Base-by-base conservation (phyloP, 2,888 invertebrate species). In the Melangyna quadrimaculata region DNA sequence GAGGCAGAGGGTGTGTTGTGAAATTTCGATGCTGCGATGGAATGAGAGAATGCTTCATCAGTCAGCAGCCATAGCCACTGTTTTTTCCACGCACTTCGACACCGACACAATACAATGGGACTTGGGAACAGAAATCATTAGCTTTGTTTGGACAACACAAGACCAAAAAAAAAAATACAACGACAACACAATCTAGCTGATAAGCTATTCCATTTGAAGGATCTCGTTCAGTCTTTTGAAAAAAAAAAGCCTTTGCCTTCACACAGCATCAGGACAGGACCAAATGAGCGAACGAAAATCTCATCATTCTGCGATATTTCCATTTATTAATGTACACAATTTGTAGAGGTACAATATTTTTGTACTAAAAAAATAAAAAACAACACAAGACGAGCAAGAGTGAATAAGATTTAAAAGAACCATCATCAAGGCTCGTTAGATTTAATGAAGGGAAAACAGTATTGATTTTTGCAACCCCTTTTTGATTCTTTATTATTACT, bases 381-480 rank as follows among this genome's bases (percentile, higher is more conserved):
- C 40, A 43, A 24, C 32, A 63, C 45, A 48, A 57, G n/a, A 29
- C 40, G 70, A 37, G 19, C 22, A 24, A 40, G 69, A 70, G 70
- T 53, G 57, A n/a, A n/a, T n/a, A 71, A 65, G 57, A 75, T 80
- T 72, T 75, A 61, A 84, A 75, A 67, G 71, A 59, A 59, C 80
- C 86, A 86, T 77, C 77, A 77, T 77, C 77, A 80, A 77, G 81
- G 51, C 69, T 86, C 72, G 77, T 80, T 72, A 77, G 75, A 63
- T 71, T 86, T 81, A 86, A 86, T 86, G 86, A 86, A 86, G 81
- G 86, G 81, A 86, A 81, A 86, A 70, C 43, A 86, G 77, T 86
- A 86, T 86, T 73, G 86, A 86, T 86, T 86, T 86, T 86, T 70
- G 69, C 86, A 86, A 86, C 86, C 86, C 81, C 81, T 86, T 86